phyloP scores from a whole-genome alignment of 2,797 vertebrate genomes.

The Bovichtus diacanthus region DNA sequence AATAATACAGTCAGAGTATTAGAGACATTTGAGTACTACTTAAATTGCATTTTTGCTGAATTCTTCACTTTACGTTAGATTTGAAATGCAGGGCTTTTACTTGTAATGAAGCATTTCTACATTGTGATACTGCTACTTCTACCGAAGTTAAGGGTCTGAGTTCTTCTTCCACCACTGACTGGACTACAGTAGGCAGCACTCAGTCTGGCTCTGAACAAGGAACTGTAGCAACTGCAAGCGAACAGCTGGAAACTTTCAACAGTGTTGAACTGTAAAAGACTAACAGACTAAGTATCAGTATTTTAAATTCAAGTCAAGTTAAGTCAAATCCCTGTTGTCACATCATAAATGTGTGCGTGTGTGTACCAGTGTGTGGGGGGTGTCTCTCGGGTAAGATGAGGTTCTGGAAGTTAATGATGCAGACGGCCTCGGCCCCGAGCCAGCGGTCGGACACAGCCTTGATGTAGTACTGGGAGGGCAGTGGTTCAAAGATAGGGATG shows the following conservation, averaged over 20 bases:
- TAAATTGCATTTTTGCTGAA: too few relatives aligned
- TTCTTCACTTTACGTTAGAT: too few relatives aligned
- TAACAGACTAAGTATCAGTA: background rate
- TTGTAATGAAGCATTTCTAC: background rate
- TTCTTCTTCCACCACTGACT: background rate
- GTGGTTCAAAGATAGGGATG: constrained; percentile 98
- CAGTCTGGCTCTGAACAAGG: constrained; percentile 13
- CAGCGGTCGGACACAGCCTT: constrained; percentile 96
- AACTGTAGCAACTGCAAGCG: background rate
- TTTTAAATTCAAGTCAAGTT: constrained; percentile 4
- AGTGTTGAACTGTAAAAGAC: background rate
- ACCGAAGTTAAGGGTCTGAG: background rate
- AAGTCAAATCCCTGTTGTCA: constrained; percentile 77
- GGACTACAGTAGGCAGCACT: background rate
- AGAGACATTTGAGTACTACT: too few relatives aligned
- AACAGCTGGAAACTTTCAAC: constrained; percentile 19
- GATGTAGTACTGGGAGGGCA: constrained; percentile 98
- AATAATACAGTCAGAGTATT: too few relatives aligned
- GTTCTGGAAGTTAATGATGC: constrained; percentile 98
- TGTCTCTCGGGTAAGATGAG: constrained; percentile 97
- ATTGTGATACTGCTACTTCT: background rate
- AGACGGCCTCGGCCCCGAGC: constrained; percentile 95
- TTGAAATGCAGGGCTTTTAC: background rate
- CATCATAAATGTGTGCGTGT: constrained; percentile 66
- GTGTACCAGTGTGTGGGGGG: constrained; percentile 96